phyloP scores from a whole-genome alignment of 2,797 vertebrate genomes.

The Hemibagrus guttatus region DNA sequence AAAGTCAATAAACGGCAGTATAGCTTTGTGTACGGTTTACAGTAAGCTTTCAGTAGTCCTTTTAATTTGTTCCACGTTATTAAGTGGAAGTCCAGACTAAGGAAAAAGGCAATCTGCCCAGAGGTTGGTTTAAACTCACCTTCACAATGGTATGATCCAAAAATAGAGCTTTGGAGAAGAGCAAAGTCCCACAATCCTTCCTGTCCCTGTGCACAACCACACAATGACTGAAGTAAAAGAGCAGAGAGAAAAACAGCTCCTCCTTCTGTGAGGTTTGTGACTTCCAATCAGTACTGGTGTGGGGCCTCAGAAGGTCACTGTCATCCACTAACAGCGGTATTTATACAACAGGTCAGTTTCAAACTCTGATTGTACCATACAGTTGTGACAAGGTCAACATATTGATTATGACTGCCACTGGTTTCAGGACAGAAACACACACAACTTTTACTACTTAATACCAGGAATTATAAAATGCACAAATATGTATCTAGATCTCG shows the following conservation, averaged over 20 bases:
- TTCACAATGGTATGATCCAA: neutral
- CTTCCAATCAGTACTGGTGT: neutral
- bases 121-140: conserved; percentile 23
- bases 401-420: neutral
- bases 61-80: neutral
- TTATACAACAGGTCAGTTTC: neutral
- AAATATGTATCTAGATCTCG: neutral
- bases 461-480: neutral
- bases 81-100: neutral
- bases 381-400: neutral
- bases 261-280: conserved; percentile 8
- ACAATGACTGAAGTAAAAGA: conserved; percentile 5
- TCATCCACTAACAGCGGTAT: neutral
- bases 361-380: neutral
- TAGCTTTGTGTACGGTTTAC: neutral
- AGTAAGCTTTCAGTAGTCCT: neutral
- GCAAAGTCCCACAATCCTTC: neutral
- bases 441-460: neutral
- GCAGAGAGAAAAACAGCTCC: conserved; percentile 19
- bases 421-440: neutral
- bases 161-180: neutral
- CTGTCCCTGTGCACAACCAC: neutral
- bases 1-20: neutral
- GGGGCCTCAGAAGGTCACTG: neutral
- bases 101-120: neutral